These are phyloP conservation scores for Macropus fuliginosus DNA, from an alignment of 2,797 vertebrate genomes.

Conservation along the genomic window DNA sequence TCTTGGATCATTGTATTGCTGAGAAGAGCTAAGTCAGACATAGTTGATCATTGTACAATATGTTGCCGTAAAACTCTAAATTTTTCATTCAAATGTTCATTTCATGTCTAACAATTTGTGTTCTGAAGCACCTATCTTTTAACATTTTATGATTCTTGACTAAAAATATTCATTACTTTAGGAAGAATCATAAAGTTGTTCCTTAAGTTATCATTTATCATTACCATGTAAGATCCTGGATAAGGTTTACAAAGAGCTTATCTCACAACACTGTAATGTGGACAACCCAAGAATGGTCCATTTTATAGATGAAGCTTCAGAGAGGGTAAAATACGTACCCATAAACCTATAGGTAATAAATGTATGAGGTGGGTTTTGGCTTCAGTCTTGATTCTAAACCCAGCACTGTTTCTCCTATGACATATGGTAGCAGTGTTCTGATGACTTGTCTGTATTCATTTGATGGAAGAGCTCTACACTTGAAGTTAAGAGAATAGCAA, in stretches of 20 bases:
- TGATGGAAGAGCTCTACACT: background rate
- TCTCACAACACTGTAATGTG: background rate
- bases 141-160: conserved; percentile 30
- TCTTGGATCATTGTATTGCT: too few relatives aligned
- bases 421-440: background rate
- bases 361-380: background rate
- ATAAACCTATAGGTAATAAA: background rate
- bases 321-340: background rate
- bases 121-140: background rate
- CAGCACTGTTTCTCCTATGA: background rate
- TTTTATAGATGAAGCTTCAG: conserved; percentile 26
- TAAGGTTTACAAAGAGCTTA: conserved; percentile 18
- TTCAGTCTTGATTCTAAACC: background rate
- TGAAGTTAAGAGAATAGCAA: background rate
- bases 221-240: background rate
- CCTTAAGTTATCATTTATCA: background rate
- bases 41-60: background rate
- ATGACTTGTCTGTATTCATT: background rate
- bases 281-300: background rate
- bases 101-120: background rate
- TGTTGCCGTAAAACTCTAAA: background rate
- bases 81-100: background rate
- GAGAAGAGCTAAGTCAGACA: too few relatives aligned
- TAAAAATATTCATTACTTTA: background rate
- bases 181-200: background rate